Percentiles rank a stretch among this genome's conserved stretches.
phyloP scores from a whole-genome alignment of 2,797 vertebrate species.

The Mus minutoides region DNA sequence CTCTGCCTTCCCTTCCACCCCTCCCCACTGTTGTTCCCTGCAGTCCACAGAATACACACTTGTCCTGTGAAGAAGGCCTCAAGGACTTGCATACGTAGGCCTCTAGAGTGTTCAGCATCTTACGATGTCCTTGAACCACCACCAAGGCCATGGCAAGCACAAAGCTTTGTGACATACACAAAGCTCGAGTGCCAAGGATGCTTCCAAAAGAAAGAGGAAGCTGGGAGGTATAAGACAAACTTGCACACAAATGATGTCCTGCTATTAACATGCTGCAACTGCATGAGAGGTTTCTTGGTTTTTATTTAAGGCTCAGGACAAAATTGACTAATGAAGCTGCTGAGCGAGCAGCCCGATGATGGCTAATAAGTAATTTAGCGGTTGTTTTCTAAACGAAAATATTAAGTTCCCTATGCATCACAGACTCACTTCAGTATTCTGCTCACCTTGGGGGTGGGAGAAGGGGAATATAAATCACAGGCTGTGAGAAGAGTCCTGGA shows the following conservation, averaged over 20 bases:
- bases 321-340: conserved; percentile 63
- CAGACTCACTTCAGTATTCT: neutral
- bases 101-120: conserved; percentile 56
- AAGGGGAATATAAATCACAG: neutral
- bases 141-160: conserved; percentile 57
- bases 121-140: conserved; percentile 48
- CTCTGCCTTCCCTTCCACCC: neutral
- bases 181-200: conserved; percentile 74
- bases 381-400: conserved; percentile 68
- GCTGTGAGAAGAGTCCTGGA: neutral
- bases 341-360: conserved; percentile 33
- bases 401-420: neutral
- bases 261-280: conserved; percentile 79
- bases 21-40: no score
- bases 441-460: neutral
- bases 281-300: conserved; percentile 78
- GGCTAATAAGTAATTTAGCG: conserved; percentile 63
- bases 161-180: conserved; percentile 70
- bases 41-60: neutral
- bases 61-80: neutral
- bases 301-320: conserved; percentile 73
- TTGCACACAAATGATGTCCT: conserved; percentile 76
- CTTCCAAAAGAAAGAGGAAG: conserved; percentile 75
- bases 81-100: neutral
- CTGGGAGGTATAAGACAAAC: conserved; percentile 80